Conservation (phyloP, 92 coral and sea anemone genomes). For the Porites lobata region DNA sequence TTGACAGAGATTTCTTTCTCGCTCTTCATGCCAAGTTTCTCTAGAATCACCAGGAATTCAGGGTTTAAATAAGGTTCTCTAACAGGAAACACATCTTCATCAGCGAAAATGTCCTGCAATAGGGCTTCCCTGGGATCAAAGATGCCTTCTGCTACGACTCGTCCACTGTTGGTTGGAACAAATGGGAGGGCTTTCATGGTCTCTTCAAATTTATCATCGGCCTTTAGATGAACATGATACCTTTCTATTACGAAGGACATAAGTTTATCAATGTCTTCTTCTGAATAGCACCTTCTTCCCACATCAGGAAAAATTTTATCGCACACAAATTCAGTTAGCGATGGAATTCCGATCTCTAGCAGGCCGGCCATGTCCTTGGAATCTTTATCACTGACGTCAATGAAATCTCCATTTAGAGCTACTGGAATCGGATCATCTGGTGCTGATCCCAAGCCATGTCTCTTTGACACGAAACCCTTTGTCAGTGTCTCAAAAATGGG, state of each 20-base stretch:
- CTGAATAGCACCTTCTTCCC: background rate
- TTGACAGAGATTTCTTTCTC: conserved; percentile 33
- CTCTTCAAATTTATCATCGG: conserved; percentile 17
- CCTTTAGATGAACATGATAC: conserved; percentile 20
- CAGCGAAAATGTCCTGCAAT: conserved; percentile 29
- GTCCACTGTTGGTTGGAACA: conserved; percentile 42
- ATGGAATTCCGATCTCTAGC: conserved; percentile 17
- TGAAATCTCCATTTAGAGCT: conserved; percentile 6
- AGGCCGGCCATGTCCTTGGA: conserved; percentile 49
- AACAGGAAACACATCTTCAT: conserved; percentile 51
- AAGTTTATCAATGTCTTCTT: conserved; percentile 48
- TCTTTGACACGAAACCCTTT: conserved; percentile 33
- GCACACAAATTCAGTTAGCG: conserved; percentile 32
- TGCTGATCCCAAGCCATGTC: conserved; percentile 40
- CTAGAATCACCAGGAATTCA: conserved; percentile 25
- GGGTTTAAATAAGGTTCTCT: conserved; percentile 26
- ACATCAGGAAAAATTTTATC: conserved; percentile 49
- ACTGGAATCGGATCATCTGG: conserved; percentile 55
- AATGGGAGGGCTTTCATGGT: conserved; percentile 33
- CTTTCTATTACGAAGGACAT: conserved; percentile 58
- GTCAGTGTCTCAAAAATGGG: conserved; percentile 71
- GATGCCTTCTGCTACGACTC: conserved; percentile 33
- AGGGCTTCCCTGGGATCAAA: conserved; percentile 61
- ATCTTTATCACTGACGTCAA: conserved; percentile 51
- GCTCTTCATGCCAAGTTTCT: conserved; percentile 56